A percentile compares a stretch with the other conserved stretches of the same genome.
These are phyloP conservation scores for Clusia tigrina DNA, from an alignment of 2,888 invertebrate genomes.

Conservation along the genomic window DNA sequence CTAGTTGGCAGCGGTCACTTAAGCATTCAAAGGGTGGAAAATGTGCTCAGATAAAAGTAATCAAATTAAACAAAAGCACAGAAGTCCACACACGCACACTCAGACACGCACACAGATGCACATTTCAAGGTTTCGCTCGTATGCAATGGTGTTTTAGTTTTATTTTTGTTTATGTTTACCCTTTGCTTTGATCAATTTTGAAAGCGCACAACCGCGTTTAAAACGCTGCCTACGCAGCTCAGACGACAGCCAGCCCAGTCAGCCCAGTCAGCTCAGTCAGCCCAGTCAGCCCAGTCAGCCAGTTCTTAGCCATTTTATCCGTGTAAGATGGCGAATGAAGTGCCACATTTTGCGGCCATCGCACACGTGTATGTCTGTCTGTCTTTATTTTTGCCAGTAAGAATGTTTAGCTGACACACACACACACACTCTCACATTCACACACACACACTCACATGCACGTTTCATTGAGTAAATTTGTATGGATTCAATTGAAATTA, in stretches of 20 bases:
- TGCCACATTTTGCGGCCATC: no score
- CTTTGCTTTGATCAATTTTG: not conserved
- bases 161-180: not conserved
- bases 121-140: not conserved
- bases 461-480: not conserved
- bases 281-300: no score
- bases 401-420: no score
- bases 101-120: constrained; percentile 1
- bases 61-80: constrained; percentile 31
- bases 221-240: not conserved
- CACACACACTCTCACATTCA: no score
- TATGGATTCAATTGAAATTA: not conserved
- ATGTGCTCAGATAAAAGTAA: constrained; percentile 17
- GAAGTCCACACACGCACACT: not conserved
- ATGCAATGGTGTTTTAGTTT: not conserved
- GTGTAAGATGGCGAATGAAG: no score
- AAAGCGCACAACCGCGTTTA: not conserved
- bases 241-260: no score
- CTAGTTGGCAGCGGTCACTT: constrained; percentile 48
- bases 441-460: no score
- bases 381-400: no score
- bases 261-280: no score
- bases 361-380: no score
- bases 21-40: not conserved
- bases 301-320: no score